Base-by-base conservation (phyloP, 92 coral and sea anemone genomes). In the Palythoa grandiflora region DNA sequence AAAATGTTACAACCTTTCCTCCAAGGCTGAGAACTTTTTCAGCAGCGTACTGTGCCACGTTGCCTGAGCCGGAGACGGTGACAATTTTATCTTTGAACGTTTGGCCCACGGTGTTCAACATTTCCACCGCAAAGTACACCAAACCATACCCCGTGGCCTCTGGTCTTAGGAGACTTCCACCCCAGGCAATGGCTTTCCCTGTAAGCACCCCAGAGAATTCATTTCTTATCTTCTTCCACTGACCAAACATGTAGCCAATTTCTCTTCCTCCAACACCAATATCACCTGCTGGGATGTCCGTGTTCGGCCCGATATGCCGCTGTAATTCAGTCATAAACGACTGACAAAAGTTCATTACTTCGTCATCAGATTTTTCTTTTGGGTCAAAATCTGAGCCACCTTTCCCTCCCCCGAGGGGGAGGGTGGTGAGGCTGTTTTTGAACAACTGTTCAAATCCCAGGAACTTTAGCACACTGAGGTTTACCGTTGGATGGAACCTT, bases 351-450 rank as follows among this genome's bases (percentile, higher is more conserved):
- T 83, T 95, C 98, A 95, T 95, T 50, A 95, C 98, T 79, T 95
- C 98, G 72, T 95, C 92, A 84, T 95, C 96, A 10, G 87, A 87
- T 87, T 83, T 95, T 66, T 96, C 98, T 57, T 95, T 95, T 17
- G 98, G 98, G 68, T 95, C 96, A 39, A 95, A 95, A 80, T 95
- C 98, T 10, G 98, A 95, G 1, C 98, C 98, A 16, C 98, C 98
- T 39, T 95, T 95, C 51, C 98, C 98, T 17, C 98, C 98, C 7
- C 98, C 98, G 17, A 95, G 88, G 48, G 98, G 98, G 17, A 95
- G 93, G 13, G 98, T 95, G 8, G 98, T 95, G 5, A 95, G 91
- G 52, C 98, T 95, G 89, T 95, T 95, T 88, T 95, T 95, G 50
- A 95, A 91, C 78, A 95, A 91, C 85, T 95, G 98, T 83, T 95